These are phyloP conservation scores for Sparidentex hasta DNA, from an alignment of 2,797 vertebrate genomes.

Conservation along the genomic window DNA sequence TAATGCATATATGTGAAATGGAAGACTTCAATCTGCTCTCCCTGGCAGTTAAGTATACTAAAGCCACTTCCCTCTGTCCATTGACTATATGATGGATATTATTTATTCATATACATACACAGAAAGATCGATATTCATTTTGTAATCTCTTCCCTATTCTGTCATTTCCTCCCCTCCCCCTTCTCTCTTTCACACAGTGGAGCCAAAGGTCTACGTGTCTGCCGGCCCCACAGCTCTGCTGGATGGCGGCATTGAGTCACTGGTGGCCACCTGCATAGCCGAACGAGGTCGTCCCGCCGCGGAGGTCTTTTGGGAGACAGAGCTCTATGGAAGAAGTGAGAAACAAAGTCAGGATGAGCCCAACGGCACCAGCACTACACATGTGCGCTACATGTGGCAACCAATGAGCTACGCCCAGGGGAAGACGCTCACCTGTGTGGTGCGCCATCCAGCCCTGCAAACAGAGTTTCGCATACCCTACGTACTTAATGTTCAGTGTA, in stretches of 20 bases:
- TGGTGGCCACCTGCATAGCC: slow-evolving; percentile 95
- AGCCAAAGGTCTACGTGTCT: slow-evolving; percentile 92
- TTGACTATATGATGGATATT: slow-evolving; percentile 61
- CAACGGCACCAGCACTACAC: slow-evolving; percentile 90
- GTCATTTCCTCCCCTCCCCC: slow-evolving; percentile 21
- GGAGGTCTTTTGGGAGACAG: slow-evolving; percentile 92
- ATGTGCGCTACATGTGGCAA: slow-evolving; percentile 89
- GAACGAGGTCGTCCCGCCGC: slow-evolving; percentile 93
- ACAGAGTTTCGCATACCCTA: slow-evolving; percentile 91
- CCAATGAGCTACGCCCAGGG: slow-evolving; percentile 92
- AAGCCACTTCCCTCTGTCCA: slow-evolving; percentile 54
- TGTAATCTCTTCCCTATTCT: slow-evolving; percentile 61
- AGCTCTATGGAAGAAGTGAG: slow-evolving; percentile 89
- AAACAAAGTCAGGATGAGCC: slow-evolving; percentile 84
- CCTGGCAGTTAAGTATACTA: slow-evolving; percentile 59
- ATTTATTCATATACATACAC: slow-evolving; percentile 78
- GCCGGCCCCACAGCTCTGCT: slow-evolving; percentile 90
- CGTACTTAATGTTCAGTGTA: slow-evolving; percentile 93
- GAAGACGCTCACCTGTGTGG: slow-evolving; percentile 92
- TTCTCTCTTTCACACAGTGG: slow-evolving; percentile 84
- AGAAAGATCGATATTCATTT: slow-evolving; percentile 72
- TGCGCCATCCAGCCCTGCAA: slow-evolving; percentile 92
- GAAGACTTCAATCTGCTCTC: slow-evolving; percentile 68
- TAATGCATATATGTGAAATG: slow-evolving; percentile 74
- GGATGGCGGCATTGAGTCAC: slow-evolving; percentile 90